These are phyloP conservation scores for Tipula vernalis DNA, from an alignment of 2,888 invertebrate species.

Conservation along the genomic window DNA sequence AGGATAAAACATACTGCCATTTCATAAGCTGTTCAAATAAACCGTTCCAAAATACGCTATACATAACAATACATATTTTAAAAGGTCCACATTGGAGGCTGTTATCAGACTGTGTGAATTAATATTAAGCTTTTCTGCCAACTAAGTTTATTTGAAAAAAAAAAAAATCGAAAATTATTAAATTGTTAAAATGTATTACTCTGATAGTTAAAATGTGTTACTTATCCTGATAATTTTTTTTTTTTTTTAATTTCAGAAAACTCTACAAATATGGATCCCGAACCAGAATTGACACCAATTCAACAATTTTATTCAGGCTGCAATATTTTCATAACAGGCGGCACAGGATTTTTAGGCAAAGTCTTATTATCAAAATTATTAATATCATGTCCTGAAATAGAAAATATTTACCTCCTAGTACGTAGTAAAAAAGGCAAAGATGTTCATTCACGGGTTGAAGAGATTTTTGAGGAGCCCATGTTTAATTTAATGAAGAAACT, in stretches of 20 bases:
- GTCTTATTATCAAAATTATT: conserved; percentile 45
- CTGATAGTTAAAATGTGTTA: too few species aligned
- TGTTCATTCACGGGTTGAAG: conserved; percentile 49
- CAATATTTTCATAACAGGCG: conserved; percentile 47
- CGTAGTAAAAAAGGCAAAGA: conserved; percentile 49
- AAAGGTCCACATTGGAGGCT: too few species aligned
- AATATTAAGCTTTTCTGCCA: too few species aligned
- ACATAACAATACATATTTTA: too few species aligned
- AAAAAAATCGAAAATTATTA: too few species aligned
- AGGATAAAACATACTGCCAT: too few species aligned
- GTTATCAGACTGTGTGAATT: too few species aligned
- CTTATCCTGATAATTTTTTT: background rate
- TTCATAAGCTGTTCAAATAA: too few species aligned
- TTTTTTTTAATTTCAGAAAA: background rate
- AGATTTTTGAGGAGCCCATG: conserved; percentile 51
- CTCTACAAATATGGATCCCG: background rate
- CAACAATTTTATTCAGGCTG: conserved; percentile 45
- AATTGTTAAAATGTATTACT: too few species aligned
- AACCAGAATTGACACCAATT: conserved; percentile 29
- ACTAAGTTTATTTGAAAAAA: too few species aligned
- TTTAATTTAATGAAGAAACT: conserved; percentile 37
- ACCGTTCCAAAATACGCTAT: too few species aligned
- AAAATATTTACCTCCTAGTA: conserved; percentile 42
- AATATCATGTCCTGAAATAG: conserved; percentile 40
- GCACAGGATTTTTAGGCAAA: conserved; percentile 37